A percentile compares a stretch with the other conserved stretches of the same genome.
phyloP scores from a whole-genome alignment of 1,140 invertebrate species.

The Phymastichus coffea region DNA sequence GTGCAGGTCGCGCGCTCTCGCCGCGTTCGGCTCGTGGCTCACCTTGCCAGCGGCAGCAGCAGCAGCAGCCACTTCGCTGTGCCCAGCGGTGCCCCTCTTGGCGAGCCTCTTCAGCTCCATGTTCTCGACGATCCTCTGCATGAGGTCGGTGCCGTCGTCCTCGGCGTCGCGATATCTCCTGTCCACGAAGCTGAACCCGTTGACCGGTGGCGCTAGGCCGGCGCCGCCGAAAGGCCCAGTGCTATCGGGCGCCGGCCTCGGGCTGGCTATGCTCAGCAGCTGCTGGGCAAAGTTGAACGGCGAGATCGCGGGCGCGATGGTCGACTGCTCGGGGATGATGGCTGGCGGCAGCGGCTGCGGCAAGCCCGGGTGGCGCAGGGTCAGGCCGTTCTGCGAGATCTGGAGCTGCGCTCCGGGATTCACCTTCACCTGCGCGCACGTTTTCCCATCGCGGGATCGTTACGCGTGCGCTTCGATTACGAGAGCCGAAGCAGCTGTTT shows the following conservation, averaged over 20 bases:
- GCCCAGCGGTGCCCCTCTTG: not conserved
- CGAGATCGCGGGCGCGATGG: conserved; percentile 45
- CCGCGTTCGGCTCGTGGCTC: too few species aligned
- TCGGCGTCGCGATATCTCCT: conserved; percentile 38
- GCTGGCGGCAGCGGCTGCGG: conserved; percentile 28
- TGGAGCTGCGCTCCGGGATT: conserved; percentile 49
- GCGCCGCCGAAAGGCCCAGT: conserved; percentile 35
- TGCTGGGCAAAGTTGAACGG: too few species aligned
- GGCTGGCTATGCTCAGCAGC: too few species aligned
- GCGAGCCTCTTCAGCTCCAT: conserved; percentile 1
- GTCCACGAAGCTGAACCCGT: conserved; percentile 39
- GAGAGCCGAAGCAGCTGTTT: too few species aligned
- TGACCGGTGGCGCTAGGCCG: conserved; percentile 19
- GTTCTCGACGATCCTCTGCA: conserved; percentile 23
- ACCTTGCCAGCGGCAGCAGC: conserved; percentile 3
- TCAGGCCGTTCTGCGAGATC: conserved; percentile 46
- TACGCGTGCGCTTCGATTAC: too few species aligned
- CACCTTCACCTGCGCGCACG: conserved; percentile 52
- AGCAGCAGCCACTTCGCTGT: not conserved
- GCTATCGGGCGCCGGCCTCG: too few species aligned
- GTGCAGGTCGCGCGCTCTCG: too few species aligned
- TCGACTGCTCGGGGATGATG: conserved; percentile 38
- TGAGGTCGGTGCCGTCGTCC: conserved; percentile 37
- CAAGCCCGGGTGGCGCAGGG: conserved; percentile 45
- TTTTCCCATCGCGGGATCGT: too few species aligned